phyloP scores from a whole-genome alignment of 2,113 vertebrate species.

The Lucifuga dentata region DNA sequence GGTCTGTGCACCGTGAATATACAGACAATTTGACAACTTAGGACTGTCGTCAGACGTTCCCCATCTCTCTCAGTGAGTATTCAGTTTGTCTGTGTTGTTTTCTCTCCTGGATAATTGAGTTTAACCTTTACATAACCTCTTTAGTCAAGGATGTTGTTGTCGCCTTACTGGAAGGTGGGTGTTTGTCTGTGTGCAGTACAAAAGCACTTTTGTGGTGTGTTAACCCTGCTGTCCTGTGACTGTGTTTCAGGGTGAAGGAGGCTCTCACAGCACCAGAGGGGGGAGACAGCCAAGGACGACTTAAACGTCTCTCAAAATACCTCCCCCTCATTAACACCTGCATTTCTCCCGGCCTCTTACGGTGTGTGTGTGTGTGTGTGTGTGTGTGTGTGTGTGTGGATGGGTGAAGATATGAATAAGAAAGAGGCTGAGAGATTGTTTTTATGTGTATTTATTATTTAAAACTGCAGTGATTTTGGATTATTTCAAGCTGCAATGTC shows the following conservation, averaged over 20 bases:
- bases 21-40: slow-evolving; percentile 38
- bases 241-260: slow-evolving; percentile 71
- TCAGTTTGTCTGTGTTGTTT: slow-evolving; percentile 45
- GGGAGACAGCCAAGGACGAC: slow-evolving; percentile 39
- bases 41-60: slow-evolving; percentile 37
- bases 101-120: slow-evolving; percentile 64
- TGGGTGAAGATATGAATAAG: no score
- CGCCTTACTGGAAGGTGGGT: slow-evolving; percentile 49
- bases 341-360: slow-evolving; percentile 59
- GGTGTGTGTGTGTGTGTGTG: slow-evolving; percentile 55
- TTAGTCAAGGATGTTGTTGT: slow-evolving; percentile 50
- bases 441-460: slow-evolving; percentile 15
- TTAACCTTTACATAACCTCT: slow-evolving; percentile 64
- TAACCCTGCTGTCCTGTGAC: slow-evolving; percentile 71
- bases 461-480: no score
- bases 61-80: slow-evolving; percentile 30
- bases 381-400: slow-evolving; percentile 18
- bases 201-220: slow-evolving; percentile 53
- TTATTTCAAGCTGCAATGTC: no score
- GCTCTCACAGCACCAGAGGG: slow-evolving; percentile 48
- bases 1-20: slow-evolving; percentile 20
- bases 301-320: slow-evolving; percentile 55
- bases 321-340: slow-evolving; percentile 70
- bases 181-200: slow-evolving; percentile 53
- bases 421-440: no score